Evolutionary conservation across 1,140 invertebrate genomes (phyloP).

Genomic region (Drosophila quadrilineata): DNA sequence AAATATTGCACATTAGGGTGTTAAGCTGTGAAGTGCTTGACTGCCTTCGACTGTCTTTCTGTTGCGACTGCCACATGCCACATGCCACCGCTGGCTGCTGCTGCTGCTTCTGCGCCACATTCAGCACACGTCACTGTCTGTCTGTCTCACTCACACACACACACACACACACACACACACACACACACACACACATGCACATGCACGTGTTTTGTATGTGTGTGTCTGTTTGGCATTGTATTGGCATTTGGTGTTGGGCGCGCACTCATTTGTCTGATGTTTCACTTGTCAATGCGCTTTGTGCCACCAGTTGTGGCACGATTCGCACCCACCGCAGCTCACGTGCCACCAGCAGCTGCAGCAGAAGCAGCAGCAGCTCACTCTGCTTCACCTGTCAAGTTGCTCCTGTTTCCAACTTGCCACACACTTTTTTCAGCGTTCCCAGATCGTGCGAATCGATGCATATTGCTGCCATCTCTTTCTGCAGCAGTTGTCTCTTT

Average conservation of each 20-base stretch:
- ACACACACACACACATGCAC: conserved; percentile 4
- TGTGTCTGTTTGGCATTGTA: conserved; percentile 2
- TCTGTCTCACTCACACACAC: conserved; percentile 20
- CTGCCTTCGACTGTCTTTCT: conserved; percentile 30
- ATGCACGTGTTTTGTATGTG: background rate
- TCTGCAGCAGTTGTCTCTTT: too few species aligned
- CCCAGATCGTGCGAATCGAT: too few species aligned
- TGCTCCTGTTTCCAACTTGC: background rate
- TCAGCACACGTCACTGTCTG: conserved; percentile 25
- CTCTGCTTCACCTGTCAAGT: background rate
- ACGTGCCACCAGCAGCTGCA: background rate
- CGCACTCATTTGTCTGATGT: conserved; percentile 48
- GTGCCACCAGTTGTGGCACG: conserved; percentile 1
- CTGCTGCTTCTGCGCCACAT: conserved; percentile 19
- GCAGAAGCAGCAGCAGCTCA: too few species aligned
- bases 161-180: too few species aligned
- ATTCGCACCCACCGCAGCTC: conserved; percentile 5
- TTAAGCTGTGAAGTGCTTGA: conserved; percentile 80
- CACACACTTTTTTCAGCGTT: too few species aligned
- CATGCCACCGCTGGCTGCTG: too few species aligned
- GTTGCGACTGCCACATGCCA: conserved; percentile 13
- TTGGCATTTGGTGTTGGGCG: conserved; percentile 21
- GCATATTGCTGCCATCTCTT: too few species aligned
- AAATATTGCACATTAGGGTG: conserved; percentile 80
- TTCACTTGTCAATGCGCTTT: conserved; percentile 48